Evolutionary conservation across 2,113 vertebrate genomes (phyloP), one percentile per base, ranked within the genome.

Genomic region (Sapayoa aenigma): DNA sequence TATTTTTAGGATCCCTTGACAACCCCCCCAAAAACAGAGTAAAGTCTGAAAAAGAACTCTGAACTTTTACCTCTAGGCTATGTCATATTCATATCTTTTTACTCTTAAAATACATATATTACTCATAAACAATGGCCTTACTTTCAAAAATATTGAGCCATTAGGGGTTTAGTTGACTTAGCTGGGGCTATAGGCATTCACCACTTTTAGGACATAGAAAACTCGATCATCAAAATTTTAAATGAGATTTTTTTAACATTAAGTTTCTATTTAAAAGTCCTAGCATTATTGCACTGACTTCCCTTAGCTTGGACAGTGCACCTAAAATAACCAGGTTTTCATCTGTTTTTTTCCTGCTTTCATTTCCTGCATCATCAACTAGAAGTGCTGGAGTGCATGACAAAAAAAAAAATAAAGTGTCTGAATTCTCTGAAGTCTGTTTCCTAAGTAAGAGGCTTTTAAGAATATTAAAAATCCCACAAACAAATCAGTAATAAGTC

Each of bases 321-420:
- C 37, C 37, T 49, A 56, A 78, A 60, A 59, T 33, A 81, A 86
- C 37, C 56, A 88, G 65, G 37, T 90, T 90, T 56, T 44, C 25
- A 58, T 68, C 44, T 90, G 52, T 52, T 65, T 84, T 47, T 67
- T 37, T 88, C 50, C 49, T 83, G 49, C 79, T 94, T 90, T 92
- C 60, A 56, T 63, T 83, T 77, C 88, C 93, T 93, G 46, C 35
- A 66, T 91, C 37, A 89, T 74, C 78, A 87, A 88, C 44, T 53
- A 87, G 72, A 94, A 92, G 95, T 89, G 90, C 95, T 93, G 76
- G 76, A 90, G 95, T 95, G 95, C 93, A 63, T 84, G 41, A 50
- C 12, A 55, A 47, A 60, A 84, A 50, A 74, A 74, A 74, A 71
- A 82, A 85, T 86, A 95, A 95, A 92, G 91, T 91, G 73, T 88